Evolutionary conservation across 2,797 vertebrate genomes (phyloP), one percentile per base, ranked within the genome.

Genomic region (Pantherophis alleghaniensis): DNA sequence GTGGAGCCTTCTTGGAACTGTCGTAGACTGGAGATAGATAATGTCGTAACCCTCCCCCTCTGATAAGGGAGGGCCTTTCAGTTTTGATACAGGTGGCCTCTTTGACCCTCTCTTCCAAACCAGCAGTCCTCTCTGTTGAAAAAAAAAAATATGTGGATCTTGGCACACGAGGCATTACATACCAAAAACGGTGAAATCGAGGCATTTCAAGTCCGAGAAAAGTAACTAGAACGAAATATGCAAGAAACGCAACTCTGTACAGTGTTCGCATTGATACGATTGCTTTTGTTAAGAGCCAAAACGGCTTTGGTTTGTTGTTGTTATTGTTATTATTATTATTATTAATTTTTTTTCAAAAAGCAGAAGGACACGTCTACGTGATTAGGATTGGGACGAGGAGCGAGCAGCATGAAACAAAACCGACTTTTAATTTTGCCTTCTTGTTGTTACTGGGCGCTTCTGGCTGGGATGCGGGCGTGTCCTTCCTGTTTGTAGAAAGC

Each of bases 121-220:
- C 26, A 63, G 61, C 26, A 4, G 11, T 63, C 26, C 60, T 26
- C 24, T 61, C 60, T 11, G 24, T 28, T 26, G 4, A 11, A 7
- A 51, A 51, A 51, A 6, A 47, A 47, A 47, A 1, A 66, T 14
- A 66, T 14, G 28, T 5, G 12, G 26, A 94, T 91, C 28, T 60
- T 86, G 37, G 56, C 94, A 32, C 92, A 89, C 69, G 92, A 95
- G 95, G 91, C 96, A 91, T 87, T 53, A 94, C 74, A 89, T 96
- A 14, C 89, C 93, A 92, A 90, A 94, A 69, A 94, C 93, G 93
- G 92, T 95, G 74, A 94, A 95, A 92, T 37, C 24, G 92, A 94
- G 92, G 95, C 94, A 97, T 97, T 97, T 94, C 88, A 94, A 88
- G n/a, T 74, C 16, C 10, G 2, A 83, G 37, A 47, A 86, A 37